Evolutionary conservation across 2,113 vertebrate species (phyloP).

Genomic region (Ardeotis arabs): DNA sequence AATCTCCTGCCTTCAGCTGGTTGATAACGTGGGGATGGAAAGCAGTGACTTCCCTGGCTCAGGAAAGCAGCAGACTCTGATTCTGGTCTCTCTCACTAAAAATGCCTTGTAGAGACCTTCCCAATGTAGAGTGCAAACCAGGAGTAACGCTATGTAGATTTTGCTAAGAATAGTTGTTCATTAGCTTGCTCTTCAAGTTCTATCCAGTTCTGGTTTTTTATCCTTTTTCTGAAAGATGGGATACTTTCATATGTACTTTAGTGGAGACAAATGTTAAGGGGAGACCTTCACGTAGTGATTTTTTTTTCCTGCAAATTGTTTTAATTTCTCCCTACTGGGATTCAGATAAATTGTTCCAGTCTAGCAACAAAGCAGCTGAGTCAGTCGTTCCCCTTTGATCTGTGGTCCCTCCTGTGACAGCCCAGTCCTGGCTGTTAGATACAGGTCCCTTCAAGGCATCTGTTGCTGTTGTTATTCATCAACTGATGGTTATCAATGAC

Average conservation of each 20-base stretch:
- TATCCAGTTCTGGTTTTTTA: background rate
- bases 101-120: background rate
- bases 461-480: slow-evolving; percentile 27
- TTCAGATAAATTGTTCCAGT: slow-evolving; percentile 3
- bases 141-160: background rate
- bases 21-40: background rate
- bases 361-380: background rate
- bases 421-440: background rate
- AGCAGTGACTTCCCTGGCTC: background rate
- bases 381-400: slow-evolving; percentile 25
- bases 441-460: background rate
- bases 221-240: background rate
- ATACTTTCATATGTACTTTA: background rate
- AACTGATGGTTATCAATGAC: slow-evolving; percentile 44
- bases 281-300: background rate
- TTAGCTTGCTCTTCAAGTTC: background rate
- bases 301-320: background rate
- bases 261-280: background rate
- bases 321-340: slow-evolving; percentile 12
- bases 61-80: background rate
- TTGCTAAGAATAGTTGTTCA: background rate
- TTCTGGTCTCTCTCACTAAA: background rate
- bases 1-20: background rate
- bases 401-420: background rate
- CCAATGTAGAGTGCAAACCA: background rate